Conservation (phyloP, 2,113 vertebrate genomes). For the Corythornis cristatus region DNA sequence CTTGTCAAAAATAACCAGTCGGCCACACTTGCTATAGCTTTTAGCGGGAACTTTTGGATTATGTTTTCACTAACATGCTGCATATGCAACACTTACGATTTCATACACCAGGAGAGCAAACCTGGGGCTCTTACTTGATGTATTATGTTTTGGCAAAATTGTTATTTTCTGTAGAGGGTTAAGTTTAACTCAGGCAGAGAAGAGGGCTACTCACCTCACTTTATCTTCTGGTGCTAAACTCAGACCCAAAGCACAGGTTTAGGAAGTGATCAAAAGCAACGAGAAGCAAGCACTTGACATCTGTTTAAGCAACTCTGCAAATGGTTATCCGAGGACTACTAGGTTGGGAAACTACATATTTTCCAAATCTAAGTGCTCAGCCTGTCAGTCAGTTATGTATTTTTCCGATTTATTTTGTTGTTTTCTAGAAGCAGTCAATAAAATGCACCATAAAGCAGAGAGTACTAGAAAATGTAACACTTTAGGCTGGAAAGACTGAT, state of each 20-base stretch:
- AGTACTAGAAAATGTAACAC: background rate
- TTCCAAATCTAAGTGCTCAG: background rate
- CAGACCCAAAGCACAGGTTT: background rate
- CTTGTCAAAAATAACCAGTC: background rate
- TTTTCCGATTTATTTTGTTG: background rate
- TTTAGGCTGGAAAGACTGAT: background rate
- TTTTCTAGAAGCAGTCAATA: background rate
- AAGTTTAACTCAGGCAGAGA: background rate
- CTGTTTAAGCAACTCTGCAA: background rate
- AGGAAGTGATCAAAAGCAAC: background rate
- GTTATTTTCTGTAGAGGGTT: slow-evolving; percentile 5
- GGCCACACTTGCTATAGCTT: background rate
- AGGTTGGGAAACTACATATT: background rate
- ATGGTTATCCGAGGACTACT: background rate
- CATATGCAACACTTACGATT: background rate
- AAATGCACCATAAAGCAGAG: background rate
- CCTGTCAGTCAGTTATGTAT: background rate
- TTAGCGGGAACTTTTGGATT: background rate
- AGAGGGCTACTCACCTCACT: background rate
- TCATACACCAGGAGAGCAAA: background rate
- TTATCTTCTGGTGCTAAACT: background rate
- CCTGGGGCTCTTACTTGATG: background rate
- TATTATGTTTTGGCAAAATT: background rate
- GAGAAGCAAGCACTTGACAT: background rate
- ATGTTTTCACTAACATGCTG: background rate